Evolutionary conservation across 2,797 vertebrate genomes (phyloP).

Genomic region (Crocidura indochinensis): DNA sequence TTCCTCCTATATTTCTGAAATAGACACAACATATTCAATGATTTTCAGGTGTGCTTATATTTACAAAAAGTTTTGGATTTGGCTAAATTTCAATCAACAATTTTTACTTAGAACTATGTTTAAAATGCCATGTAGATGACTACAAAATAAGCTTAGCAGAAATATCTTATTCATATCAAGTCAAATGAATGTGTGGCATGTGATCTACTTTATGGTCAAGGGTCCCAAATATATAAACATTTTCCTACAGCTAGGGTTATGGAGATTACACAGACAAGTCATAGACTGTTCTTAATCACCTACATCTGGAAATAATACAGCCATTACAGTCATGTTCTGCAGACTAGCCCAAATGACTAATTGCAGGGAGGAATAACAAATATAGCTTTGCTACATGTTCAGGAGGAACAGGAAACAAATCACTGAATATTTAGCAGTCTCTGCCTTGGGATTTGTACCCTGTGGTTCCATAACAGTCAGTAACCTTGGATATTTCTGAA

Average conservation of each 20-base stretch:
- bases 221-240: background rate
- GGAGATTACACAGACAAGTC: background rate
- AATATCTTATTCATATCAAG: constrained; percentile 9
- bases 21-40: background rate
- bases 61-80: constrained; percentile 24
- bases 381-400: constrained; percentile 44
- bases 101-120: constrained; percentile 12
- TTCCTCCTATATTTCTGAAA: background rate
- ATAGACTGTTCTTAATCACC: background rate
- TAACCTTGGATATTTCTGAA: constrained; percentile 82
- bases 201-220: background rate
- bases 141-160: background rate
- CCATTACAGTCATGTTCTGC: background rate
- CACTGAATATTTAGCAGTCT: constrained; percentile 56
- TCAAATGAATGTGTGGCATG: background rate
- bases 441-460: constrained; percentile 68
- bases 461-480: constrained; percentile 79
- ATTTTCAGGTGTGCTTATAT: constrained; percentile 2
- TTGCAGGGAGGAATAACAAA: background rate
- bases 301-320: background rate
- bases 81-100: background rate
- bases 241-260: background rate
- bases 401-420: constrained; percentile 54
- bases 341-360: constrained; percentile 29
- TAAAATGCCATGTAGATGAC: no score